Percentiles rank a stretch among this genome's conserved stretches.
Conservation (phyloP, 92 coral and sea anemone species). For the Isaurus tuberculatus region DNA sequence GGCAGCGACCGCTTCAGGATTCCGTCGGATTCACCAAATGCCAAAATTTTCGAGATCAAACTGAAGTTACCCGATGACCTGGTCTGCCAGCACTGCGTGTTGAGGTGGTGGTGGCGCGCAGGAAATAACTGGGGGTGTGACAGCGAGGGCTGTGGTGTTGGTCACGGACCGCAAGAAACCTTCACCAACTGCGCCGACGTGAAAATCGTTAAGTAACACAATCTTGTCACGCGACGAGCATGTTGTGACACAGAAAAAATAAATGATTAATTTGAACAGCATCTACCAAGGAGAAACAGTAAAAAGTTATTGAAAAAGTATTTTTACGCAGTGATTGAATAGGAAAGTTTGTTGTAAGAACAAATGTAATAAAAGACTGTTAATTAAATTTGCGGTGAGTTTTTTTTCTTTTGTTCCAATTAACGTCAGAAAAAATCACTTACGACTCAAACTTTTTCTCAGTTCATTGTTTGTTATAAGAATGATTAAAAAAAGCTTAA, state of each 20-base stretch:
- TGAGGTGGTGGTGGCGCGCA: constrained; percentile 31
- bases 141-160: constrained; percentile 31
- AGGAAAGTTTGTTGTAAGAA: too few species aligned
- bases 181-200: constrained; percentile 82
- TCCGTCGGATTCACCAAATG: constrained; percentile 17
- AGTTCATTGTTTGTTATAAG: too few species aligned
- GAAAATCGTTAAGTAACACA: constrained; percentile 32
- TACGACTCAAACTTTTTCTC: too few species aligned
- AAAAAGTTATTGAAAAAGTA: too few species aligned
- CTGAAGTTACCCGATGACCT: constrained; percentile 24
- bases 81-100: constrained; percentile 22
- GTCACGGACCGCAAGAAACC: constrained; percentile 62
- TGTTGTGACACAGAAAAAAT: neutral
- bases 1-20: constrained; percentile 31
- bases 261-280: too few species aligned
- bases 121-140: constrained; percentile 51
- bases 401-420: too few species aligned
- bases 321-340: too few species aligned
- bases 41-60: constrained; percentile 54
- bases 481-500: too few species aligned
- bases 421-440: too few species aligned
- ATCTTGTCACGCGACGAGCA: neutral
- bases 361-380: too few species aligned
- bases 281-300: too few species aligned
- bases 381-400: too few species aligned